Evolutionary conservation across 2,113 vertebrate genomes (phyloP).

Genomic region (Glaucomys volans): DNA sequence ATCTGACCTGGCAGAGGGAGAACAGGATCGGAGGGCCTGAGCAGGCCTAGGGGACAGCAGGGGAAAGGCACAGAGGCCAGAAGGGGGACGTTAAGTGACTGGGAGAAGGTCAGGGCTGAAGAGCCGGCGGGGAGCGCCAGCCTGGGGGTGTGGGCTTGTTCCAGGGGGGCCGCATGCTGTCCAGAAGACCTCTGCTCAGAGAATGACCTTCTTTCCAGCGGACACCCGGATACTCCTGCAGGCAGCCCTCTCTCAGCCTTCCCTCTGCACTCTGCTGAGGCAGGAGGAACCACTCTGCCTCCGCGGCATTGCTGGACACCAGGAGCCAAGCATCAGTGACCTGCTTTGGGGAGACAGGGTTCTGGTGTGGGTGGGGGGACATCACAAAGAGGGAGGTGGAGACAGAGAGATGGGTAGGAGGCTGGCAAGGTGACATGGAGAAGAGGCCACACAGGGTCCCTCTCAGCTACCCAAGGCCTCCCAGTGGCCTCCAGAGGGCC

Average conservation of each 20-base stretch:
- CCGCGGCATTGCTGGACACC: neutral
- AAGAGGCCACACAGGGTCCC: neutral
- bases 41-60: neutral
- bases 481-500: neutral
- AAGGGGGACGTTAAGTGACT: neutral
- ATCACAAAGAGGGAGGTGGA: neutral
- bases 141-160: neutral
- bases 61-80: neutral
- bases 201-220: neutral
- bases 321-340: neutral
- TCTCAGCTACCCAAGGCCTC: neutral
- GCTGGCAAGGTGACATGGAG: neutral
- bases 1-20: neutral
- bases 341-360: neutral
- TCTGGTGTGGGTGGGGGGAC: neutral
- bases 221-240: neutral
- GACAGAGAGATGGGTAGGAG: neutral
- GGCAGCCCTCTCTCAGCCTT: accelerated
- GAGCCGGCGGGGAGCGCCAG: neutral
- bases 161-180: accelerated
- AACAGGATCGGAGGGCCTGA: neutral
- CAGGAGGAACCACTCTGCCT: neutral
- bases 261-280: accelerated
- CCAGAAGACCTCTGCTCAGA: neutral
- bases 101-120: neutral